Base-by-base conservation (phyloP, 2,113 vertebrate species). In the Alouatta palliata region DNA sequence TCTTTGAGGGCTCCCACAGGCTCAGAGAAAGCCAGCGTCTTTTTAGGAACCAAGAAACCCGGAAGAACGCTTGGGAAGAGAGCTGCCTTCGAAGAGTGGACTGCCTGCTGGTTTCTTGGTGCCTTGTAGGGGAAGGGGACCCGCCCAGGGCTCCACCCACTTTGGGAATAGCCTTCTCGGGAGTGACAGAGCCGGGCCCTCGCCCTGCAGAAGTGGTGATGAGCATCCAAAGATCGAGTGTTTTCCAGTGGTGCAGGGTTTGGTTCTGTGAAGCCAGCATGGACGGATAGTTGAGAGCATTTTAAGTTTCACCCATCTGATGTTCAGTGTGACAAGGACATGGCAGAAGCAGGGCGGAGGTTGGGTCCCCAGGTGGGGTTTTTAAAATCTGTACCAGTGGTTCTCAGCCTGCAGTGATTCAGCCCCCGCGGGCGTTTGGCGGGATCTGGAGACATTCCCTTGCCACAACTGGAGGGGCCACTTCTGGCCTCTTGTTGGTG, bases 91-190 rank as follows among this genome's bases (percentile, higher is more conserved):
- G 0, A 73, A 76, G 10, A 56, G 37, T 6, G 10, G 43, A 40
- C 40, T 6, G 45, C 20, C 75, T 45, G 19, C 23, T 12, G 52
- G 13, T 25, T 79, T 43, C 16, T 3, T 1, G 8, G 25, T 11
- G 25, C 8, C 45, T 77, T 11, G 30, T 20, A 2, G 56, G 52
- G 52, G 75, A 23, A n/a, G n/a, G 20, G 5, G 40, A 27, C 58
- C 8, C 0, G 43, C 17, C 6, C 2, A 0, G 27, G 56, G 14
- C 27, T 40, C 40, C 0, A 0, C 8, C 30, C 47, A 13, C 80
- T 40, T 45, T 1, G 19, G 82, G 58, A 40, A 49, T 30, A 45
- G 47, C 58, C 14, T 30, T 64, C 80, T 56, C 40, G 4, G 32
- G 43, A 58, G 16, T 11, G 30, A 56, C 13, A 0, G 6, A 68